These are phyloP conservation scores for Cheirogaleus major DNA, from an alignment of 2,797 vertebrate genomes.

Conservation along the genomic window DNA sequence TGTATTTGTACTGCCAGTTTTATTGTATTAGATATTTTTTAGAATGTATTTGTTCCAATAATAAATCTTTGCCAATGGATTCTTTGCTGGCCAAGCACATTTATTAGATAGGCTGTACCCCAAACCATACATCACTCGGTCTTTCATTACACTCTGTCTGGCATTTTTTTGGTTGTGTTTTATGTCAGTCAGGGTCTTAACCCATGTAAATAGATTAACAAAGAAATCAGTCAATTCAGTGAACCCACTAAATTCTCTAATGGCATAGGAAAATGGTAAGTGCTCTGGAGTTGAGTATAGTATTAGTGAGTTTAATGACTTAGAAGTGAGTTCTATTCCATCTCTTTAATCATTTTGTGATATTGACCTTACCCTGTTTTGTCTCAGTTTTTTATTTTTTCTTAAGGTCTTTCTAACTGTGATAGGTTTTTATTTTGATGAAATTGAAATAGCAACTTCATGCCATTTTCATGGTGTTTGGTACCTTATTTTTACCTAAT, in stretches of 20 bases:
- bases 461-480: background rate
- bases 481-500: background rate
- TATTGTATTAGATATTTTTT: constrained; percentile 29
- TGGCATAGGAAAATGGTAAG: constrained; percentile 40
- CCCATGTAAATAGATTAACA: constrained; percentile 70
- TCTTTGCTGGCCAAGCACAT: constrained; percentile 62
- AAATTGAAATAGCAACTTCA: constrained; percentile 27
- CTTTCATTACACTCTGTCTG: constrained; percentile 44
- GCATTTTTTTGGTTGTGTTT: constrained; percentile 58
- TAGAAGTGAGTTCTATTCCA: constrained; percentile 49
- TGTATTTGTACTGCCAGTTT: constrained; percentile 24
- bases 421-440: constrained; percentile 16
- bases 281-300: constrained; percentile 25
- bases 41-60: constrained; percentile 53
- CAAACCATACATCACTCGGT: constrained; percentile 46
- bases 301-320: constrained; percentile 53
- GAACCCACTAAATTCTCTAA: constrained; percentile 63
- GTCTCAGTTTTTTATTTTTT: background rate
- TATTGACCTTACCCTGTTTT: background rate
- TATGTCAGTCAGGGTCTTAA: constrained; percentile 64
- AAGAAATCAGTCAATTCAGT: constrained; percentile 65
- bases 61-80: constrained; percentile 62
- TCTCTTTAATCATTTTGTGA: constrained; percentile 45
- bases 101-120: constrained; percentile 63
- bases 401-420: constrained; percentile 19